Conservation (phyloP, 2,113 vertebrate species). For the Hippocampus abdominalis region DNA sequence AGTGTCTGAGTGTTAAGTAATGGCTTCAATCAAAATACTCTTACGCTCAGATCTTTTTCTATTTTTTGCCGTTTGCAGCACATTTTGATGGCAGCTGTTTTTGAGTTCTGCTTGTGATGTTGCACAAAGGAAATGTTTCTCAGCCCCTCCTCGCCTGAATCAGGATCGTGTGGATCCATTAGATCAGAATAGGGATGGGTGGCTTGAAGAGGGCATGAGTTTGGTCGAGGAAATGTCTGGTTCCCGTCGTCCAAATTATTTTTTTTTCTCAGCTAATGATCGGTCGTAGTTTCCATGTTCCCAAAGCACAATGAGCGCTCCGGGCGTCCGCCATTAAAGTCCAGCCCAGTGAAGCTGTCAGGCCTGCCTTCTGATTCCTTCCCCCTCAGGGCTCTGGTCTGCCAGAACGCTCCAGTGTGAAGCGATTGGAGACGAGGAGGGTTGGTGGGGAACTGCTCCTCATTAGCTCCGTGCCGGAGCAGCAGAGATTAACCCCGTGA, state of each 20-base stretch:
- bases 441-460: conserved; percentile 47
- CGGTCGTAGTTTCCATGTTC: conserved; percentile 26
- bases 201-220: conserved; percentile 38
- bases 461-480: conserved; percentile 42
- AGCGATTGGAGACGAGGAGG: conserved; percentile 5
- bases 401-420: conserved; percentile 27
- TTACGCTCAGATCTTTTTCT: not conserved
- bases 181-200: conserved; percentile 20
- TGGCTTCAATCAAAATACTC: not conserved
- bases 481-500: conserved; percentile 45
- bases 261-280: conserved; percentile 44
- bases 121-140: conserved; percentile 44
- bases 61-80: not conserved
- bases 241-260: conserved; percentile 52
- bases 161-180: conserved; percentile 38
- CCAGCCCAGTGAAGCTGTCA: conserved; percentile 6
- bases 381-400: conserved; percentile 16
- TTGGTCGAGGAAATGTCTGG: conserved; percentile 54
- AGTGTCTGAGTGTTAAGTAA: not conserved
- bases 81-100: conserved; percentile 52
- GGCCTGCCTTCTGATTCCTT: conserved; percentile 5
- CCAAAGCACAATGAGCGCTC: conserved; percentile 10
- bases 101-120: conserved; percentile 38
- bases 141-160: conserved; percentile 23
- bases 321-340: conserved; percentile 1